Percentiles rank a stretch among this genome's conserved stretches.
Evolutionary conservation across 2,113 vertebrate species (phyloP).

Genomic region (Sigmodon hispidus): DNA sequence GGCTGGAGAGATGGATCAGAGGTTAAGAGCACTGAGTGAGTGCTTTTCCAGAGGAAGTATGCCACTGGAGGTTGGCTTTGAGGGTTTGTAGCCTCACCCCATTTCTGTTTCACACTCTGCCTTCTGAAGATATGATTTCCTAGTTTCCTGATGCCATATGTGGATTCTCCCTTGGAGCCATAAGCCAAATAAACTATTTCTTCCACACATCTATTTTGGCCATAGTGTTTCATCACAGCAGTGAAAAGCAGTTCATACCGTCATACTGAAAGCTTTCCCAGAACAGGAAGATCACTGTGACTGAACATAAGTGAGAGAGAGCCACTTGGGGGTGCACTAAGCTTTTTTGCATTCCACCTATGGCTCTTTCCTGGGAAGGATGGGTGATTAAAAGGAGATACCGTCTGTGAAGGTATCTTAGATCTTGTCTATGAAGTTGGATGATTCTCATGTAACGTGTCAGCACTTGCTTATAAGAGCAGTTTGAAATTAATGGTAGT

Average conservation of each 20-base stretch:
- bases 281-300: not conserved
- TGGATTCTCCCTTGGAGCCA: not conserved
- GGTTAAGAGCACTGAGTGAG: not conserved
- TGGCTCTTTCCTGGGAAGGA: not conserved
- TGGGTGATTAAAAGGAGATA: constrained; percentile 48
- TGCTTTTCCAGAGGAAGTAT: not conserved
- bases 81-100: not conserved
- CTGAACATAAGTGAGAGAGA: not conserved
- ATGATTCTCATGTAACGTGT: not conserved
- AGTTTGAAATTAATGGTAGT: constrained; percentile 70
- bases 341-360: not conserved
- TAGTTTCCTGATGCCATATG: not conserved
- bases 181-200: not conserved
- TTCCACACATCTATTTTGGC: not conserved
- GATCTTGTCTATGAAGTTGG: constrained; percentile 53
- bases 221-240: not conserved
- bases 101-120: not conserved
- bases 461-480: constrained; percentile 16
- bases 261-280: not conserved
- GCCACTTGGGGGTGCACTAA: accelerated
- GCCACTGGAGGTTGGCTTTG: not conserved
- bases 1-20: too few species aligned
- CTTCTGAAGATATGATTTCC: not conserved
- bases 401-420: not conserved
- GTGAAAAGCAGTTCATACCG: not conserved